Evolutionary conservation across 30 jellyfish, hydroid and myxozoan species (phyloP).

Genomic region (Phacellophora camtschatica): DNA sequence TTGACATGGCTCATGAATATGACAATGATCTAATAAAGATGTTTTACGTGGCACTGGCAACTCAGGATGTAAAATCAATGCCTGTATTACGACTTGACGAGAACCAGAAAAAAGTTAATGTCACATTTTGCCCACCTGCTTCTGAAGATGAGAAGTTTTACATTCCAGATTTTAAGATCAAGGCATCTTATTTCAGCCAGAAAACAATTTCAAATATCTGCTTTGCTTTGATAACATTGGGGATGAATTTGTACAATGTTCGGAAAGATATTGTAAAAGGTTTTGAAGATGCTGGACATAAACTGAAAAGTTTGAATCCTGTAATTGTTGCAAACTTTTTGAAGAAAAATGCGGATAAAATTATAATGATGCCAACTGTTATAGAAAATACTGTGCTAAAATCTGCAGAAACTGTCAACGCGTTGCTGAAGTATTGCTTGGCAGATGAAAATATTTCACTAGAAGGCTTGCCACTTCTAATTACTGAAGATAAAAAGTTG

Average conservation of each 20-base stretch:
- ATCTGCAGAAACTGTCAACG: constrained; percentile 26
- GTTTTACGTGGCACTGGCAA: constrained; percentile 13
- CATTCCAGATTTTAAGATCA: neutral
- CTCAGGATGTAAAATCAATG: neutral
- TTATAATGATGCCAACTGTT: constrained; percentile 2
- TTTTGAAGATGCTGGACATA: constrained; percentile 36
- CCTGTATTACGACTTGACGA: neutral
- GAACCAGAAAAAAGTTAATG: neutral
- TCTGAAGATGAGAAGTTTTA: constrained; percentile 17
- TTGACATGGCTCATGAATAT: constrained; percentile 9
- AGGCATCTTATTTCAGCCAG: neutral
- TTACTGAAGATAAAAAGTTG: constrained; percentile 50
- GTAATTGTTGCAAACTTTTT: constrained; percentile 11
- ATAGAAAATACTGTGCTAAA: constrained; percentile 10
- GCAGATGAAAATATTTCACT: constrained; percentile 13
- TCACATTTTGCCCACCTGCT: constrained; percentile 31
- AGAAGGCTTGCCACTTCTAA: constrained; percentile 66
- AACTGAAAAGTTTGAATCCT: constrained; percentile 49
- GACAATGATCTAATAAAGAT: constrained; percentile 8
- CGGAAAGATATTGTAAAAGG: constrained; percentile 30
- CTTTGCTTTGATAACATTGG: neutral
- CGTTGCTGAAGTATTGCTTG: constrained; percentile 50
- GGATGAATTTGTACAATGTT: constrained; percentile 44
- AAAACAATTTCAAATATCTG: neutral
- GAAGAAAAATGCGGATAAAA: neutral